Evolutionary conservation across 2,113 vertebrate genomes (phyloP), one percentile per base, ranked within the genome.

Genomic region (Eleginops maclovinus): DNA sequence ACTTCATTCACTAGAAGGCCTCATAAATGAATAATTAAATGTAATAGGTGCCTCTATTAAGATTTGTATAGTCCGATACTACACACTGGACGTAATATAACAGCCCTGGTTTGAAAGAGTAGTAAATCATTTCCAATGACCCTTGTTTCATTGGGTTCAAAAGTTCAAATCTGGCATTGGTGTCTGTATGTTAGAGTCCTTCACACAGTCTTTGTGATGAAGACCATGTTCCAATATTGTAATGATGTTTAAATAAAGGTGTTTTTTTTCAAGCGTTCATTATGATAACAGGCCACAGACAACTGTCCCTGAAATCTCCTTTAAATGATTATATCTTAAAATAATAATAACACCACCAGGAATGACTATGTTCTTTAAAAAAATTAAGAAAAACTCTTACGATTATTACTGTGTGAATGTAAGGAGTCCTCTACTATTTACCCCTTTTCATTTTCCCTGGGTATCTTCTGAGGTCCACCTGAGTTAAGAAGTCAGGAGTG

Each of bases 391-490:
- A n/a, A 22, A 4, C 24, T 21, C 36, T 51, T 41, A 3, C 9
- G 28, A 12, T 44, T 16, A 28, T 8, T n/a, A 54, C 2, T 51
- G 10, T 77, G 58, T 64, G 10, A 40, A 49, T 21, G 17, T 3
- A 31, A 71, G 51, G 26, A 8, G n/a, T 61, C 17, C 56, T 55
- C 49, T 24, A 62, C 26, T n/a, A 53, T 70, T 58, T 54, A 21
- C 15, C 63, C 55, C 58, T 60, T 28, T 71, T 43, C 64, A 62
- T 77, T 40, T 50, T 44, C 75, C 44, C 54, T 44, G n/a, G 21
- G n/a, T 79, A 72, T 87, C 88, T 87, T 89, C 75, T 83, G 91
- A 91, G 83, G 21, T 62, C 59, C 63, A 77, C 9, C 70, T 64
- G 73, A 80, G 85, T 88, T 80, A 54, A 17, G 59, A 73, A 68